Evolutionary conservation across 30 jellyfish, hydroid and myxozoan genomes (phyloP).

Genomic region (Hydractinia symbiolongicarpus): DNA sequence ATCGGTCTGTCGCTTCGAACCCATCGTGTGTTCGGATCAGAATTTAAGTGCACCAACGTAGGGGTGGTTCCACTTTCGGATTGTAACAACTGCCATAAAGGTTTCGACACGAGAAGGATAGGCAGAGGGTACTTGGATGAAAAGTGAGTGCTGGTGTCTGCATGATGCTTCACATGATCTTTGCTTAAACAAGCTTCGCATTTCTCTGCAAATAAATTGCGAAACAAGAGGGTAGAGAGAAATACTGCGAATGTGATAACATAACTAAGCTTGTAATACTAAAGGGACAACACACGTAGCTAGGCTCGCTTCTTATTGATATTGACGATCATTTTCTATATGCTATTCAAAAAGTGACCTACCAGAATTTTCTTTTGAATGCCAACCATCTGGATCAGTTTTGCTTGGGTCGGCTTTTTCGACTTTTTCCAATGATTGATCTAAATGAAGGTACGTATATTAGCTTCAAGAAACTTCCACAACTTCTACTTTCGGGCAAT

Average conservation of each 20-base stretch:
- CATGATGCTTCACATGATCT: constrained; percentile 40
- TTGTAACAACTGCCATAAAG: constrained; percentile 71
- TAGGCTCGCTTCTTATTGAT: no score
- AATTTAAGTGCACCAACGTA: constrained; percentile 50
- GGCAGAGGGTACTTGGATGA: constrained; percentile 90
- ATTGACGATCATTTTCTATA: no score
- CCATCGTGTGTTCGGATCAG: constrained; percentile 91
- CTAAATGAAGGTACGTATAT: no score
- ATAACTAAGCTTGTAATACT: no score
- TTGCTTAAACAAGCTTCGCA: constrained; percentile 28
- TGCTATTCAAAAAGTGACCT: no score
- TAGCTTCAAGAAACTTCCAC: no score
- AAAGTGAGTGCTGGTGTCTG: constrained; percentile 59
- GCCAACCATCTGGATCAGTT: no score
- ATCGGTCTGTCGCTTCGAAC: constrained; percentile 66
- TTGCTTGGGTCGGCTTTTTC: no score
- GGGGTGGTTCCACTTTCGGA: constrained; percentile 55
- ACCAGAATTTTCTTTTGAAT: no score
- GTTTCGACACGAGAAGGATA: constrained; percentile 65
- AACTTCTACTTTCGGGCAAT: no score
- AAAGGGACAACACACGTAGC: no score
- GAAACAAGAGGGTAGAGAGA: background rate
- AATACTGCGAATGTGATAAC: background rate
- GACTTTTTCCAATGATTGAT: no score
- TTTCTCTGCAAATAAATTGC: constrained; percentile 12